Evolutionary conservation across 2,888 invertebrate genomes (phyloP).

Genomic region (Slavum lentiscoides): DNA sequence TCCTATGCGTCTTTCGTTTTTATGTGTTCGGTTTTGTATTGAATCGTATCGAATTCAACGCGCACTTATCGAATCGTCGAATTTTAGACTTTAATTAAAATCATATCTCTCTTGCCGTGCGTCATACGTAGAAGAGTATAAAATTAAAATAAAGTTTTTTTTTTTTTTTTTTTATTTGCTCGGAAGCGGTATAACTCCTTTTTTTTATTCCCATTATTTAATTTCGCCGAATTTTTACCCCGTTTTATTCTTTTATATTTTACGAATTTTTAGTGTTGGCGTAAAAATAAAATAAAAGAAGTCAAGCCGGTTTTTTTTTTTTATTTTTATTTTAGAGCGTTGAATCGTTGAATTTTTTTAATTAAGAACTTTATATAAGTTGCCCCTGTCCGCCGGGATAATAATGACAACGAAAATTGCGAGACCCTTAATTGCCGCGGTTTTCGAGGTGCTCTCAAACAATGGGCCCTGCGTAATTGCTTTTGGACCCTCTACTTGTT

Average conservation of each 20-base stretch:
- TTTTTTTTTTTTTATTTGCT: conserved; percentile 12
- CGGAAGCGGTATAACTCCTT: conserved; percentile 7
- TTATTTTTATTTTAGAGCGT: conserved; percentile 37
- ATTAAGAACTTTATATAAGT: conserved; percentile 53
- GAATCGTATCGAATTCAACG: too few relatives aligned
- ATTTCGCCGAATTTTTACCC: not conserved
- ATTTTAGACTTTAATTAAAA: not conserved
- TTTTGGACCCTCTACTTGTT: conserved; percentile 26
- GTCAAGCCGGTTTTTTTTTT: not conserved
- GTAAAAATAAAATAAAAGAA: conserved; percentile 6
- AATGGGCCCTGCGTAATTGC: conserved; percentile 48
- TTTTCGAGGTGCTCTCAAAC: conserved; percentile 47
- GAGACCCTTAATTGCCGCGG: conserved; percentile 53
- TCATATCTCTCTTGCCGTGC: not conserved
- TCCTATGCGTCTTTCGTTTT: too few relatives aligned
- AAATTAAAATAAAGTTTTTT: conserved; percentile 14
- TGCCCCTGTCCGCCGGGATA: conserved; percentile 41
- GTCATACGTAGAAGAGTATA: not conserved
- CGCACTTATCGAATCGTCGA: not conserved
- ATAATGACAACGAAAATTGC: conserved; percentile 51
- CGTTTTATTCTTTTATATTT: conserved; percentile 18
- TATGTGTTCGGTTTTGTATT: too few relatives aligned
- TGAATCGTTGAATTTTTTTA: conserved; percentile 47
- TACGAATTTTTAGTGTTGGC: conserved; percentile 28
- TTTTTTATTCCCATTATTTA: conserved; percentile 24